Base-by-base conservation (phyloP, 2,113 vertebrate species). In the Eublepharis macularius region DNA sequence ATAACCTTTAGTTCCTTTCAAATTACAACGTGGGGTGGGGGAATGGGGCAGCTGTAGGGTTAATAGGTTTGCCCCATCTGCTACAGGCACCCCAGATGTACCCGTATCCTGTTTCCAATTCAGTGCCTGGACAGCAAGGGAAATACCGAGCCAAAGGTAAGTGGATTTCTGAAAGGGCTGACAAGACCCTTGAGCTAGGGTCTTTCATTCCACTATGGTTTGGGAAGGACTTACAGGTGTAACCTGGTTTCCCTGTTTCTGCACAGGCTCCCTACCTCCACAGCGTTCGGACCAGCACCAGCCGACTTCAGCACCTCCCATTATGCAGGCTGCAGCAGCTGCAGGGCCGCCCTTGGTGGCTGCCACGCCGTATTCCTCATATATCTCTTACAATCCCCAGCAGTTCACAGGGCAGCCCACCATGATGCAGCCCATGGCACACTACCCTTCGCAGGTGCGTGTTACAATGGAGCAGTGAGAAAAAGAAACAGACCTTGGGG, bases 301-400 rank as follows among this genome's bases (percentile, higher is more conserved):
- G 60, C 97, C 96, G 63, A 95, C 95, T 10, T 96, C 97, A 0
- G 97, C 96, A 0, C 96, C 97, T 16, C 97, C 97, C 0, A 97
- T 98, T 94, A 94, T 98, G 89, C 98, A 98, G 93, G 96, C 97
- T 0, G 97, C 98, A 0, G 95, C 97, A 0, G 97, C 98, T 1
- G 98, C 98, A 0, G 97, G 98, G 0, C 98, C 98, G 0, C 97
- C 98, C 16, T 96, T 98, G 3, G 95, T 98, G 81, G 98, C 98
- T 6, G 97, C 98, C 1, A 97, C 97, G 2, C 98, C 98, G 2
- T 98, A 98, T 47, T 97, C 97, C 83, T 96, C 97, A 36, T 98
- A 98, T 92, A 97, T 98, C 87, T 97, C 97, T 86, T 98, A 98
- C 90, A 98, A 96, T 90, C 97, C 98, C 7, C 97, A 97, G 95